These are phyloP conservation scores for Melangyna quadrimaculata DNA, from an alignment of 2,888 invertebrate species.

Conservation along the genomic window DNA sequence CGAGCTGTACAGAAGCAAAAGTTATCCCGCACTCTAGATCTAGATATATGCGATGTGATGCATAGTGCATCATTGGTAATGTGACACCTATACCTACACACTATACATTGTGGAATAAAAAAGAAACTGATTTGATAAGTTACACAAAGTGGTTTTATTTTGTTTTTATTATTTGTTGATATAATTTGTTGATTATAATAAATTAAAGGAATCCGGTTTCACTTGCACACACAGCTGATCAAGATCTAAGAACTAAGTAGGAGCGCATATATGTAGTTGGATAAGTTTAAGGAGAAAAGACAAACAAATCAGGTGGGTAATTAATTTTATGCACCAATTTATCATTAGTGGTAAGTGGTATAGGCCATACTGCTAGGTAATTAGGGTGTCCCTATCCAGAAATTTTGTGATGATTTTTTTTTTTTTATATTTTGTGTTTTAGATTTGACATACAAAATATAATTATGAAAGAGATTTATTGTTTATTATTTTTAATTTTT, in stretches of 20 bases:
- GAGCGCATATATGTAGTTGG: neutral
- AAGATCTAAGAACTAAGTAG: neutral
- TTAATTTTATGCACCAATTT: too few relatives aligned
- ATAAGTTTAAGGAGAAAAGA: neutral
- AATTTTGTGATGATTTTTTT: too few relatives aligned
- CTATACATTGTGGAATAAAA: constrained; percentile 59
- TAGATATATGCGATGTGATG: neutral
- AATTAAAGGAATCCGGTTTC: constrained; percentile 34
- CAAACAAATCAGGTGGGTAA: too few relatives aligned
- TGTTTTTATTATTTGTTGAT: neutral
- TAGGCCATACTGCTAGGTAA: too few relatives aligned
- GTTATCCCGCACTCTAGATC: neutral
- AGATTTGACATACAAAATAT: too few relatives aligned
- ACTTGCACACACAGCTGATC: neutral
- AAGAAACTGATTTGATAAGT: constrained; percentile 50
- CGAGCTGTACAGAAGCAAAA: neutral
- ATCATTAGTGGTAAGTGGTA: too few relatives aligned
- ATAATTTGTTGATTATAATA: constrained; percentile 5
- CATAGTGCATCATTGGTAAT: constrained; percentile 26
- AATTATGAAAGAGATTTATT: too few relatives aligned
- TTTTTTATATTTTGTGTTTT: too few relatives aligned
- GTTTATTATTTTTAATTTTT: too few relatives aligned
- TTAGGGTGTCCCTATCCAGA: too few relatives aligned
- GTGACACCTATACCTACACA: constrained; percentile 36
- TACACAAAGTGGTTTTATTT: constrained; percentile 48